Conservation (phyloP, 1,140 invertebrate species). For the Euwallacea similis region DNA sequence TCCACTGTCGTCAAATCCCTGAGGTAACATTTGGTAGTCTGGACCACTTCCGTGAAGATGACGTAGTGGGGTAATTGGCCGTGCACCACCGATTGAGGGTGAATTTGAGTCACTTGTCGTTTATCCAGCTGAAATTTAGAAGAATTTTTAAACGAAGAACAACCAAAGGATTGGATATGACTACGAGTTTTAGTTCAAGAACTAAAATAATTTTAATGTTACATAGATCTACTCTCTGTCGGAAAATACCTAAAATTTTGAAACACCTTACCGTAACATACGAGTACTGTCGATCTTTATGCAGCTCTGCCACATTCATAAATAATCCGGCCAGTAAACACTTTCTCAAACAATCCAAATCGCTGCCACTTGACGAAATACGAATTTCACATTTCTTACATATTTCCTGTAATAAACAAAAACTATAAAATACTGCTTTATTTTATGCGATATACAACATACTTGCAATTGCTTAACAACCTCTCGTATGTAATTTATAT, state of each 20-base stretch:
- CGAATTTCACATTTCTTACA: constrained; percentile 71
- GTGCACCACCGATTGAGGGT: constrained; percentile 81
- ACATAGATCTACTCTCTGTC: background rate
- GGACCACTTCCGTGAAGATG: constrained; percentile 88
- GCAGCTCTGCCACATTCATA: constrained; percentile 86
- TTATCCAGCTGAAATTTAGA: constrained; percentile 61
- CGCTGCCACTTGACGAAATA: constrained; percentile 72
- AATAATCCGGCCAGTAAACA: constrained; percentile 82
- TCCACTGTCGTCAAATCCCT: constrained; percentile 73
- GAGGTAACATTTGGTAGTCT: constrained; percentile 83
- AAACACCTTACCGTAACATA: constrained; percentile 63
- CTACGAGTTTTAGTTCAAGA: background rate
- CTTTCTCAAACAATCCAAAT: constrained; percentile 73
- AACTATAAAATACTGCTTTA: background rate
- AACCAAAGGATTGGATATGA: constrained; percentile 9
- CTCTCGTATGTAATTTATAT: constrained; percentile 79
- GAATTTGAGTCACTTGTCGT: constrained; percentile 72
- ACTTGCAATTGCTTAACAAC: constrained; percentile 78
- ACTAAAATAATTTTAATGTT: background rate
- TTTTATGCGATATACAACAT: constrained; percentile 9
- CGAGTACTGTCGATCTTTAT: constrained; percentile 69
- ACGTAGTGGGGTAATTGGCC: constrained; percentile 74
- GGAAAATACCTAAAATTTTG: background rate
- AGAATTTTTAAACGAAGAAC: background rate
- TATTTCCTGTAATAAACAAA: constrained; percentile 58